A percentile compares a stretch with the other conserved stretches of the same genome.
These are phyloP conservation scores for Dicerorhinus sumatrensis DNA, from an alignment of 2,113 vertebrate species.

Conservation along the genomic window DNA sequence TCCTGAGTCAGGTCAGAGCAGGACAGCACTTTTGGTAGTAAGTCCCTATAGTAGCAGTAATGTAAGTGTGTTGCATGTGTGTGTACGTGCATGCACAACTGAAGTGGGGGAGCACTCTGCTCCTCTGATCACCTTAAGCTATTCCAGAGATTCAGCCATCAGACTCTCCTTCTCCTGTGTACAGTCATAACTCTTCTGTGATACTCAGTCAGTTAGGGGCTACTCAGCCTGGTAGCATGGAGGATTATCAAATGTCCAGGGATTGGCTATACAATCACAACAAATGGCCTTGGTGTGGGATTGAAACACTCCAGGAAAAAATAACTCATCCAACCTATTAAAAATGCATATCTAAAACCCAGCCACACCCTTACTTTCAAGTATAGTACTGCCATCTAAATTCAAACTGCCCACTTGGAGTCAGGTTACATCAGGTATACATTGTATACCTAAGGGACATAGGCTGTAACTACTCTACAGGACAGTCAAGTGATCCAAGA, in stretches of 20 bases:
- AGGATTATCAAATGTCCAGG: not conserved
- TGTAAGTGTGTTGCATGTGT: not conserved
- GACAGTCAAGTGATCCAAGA: not conserved
- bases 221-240: not conserved
- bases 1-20: not conserved
- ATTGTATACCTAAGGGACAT: not conserved
- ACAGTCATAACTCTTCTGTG: not conserved
- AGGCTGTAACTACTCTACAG: not conserved
- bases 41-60: not conserved
- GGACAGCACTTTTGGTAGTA: not conserved
- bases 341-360: not conserved
- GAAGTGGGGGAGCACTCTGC: not conserved
- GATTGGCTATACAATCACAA: not conserved
- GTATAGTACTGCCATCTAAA: not conserved
- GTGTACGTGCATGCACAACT: not conserved
- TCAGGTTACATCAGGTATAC: not conserved
- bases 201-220: not conserved
- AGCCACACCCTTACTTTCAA: not conserved
- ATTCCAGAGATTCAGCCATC: not conserved
- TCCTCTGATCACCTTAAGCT: not conserved
- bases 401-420: not conserved
- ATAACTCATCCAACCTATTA: not conserved
- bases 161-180: not conserved
- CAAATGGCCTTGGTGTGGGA: not conserved
- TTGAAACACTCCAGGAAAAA: not conserved